Evolutionary conservation across 2,797 vertebrate species (phyloP).

Genomic region (Coendou prehensilis): DNA sequence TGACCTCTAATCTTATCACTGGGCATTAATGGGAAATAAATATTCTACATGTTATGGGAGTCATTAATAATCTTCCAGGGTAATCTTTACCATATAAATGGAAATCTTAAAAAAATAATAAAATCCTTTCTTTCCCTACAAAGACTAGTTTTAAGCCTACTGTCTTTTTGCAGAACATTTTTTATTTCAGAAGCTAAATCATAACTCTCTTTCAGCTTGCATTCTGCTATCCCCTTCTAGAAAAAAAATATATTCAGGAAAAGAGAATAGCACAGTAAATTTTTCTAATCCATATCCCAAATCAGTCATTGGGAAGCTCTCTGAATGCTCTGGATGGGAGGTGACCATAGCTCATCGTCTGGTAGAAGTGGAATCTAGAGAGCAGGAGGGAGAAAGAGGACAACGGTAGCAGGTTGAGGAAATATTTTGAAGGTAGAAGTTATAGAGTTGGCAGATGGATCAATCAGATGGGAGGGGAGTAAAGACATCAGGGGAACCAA

Average conservation of each 20-base stretch:
- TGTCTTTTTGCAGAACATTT: background rate
- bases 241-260: background rate
- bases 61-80: conserved; percentile 7
- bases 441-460: background rate
- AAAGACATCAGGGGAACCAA: background rate
- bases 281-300: background rate
- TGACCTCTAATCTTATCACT: background rate
- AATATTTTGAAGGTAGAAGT: background rate
- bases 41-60: background rate
- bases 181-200: conserved; percentile 2
- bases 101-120: conserved; percentile 23
- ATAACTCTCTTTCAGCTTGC: conserved; percentile 14
- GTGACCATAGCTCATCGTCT: background rate
- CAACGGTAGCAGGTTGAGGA: background rate
- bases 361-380: background rate
- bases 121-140: conserved; percentile 1
- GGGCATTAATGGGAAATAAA: background rate
- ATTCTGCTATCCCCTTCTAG: conserved; percentile 8
- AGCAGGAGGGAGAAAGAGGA: background rate
- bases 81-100: background rate
- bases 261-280: background rate
- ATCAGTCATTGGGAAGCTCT: background rate
- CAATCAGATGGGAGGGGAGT: background rate
- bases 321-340: background rate
- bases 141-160: background rate